Base-by-base conservation (phyloP, 2,888 invertebrate species). In the Conops quadrifasciatus region DNA sequence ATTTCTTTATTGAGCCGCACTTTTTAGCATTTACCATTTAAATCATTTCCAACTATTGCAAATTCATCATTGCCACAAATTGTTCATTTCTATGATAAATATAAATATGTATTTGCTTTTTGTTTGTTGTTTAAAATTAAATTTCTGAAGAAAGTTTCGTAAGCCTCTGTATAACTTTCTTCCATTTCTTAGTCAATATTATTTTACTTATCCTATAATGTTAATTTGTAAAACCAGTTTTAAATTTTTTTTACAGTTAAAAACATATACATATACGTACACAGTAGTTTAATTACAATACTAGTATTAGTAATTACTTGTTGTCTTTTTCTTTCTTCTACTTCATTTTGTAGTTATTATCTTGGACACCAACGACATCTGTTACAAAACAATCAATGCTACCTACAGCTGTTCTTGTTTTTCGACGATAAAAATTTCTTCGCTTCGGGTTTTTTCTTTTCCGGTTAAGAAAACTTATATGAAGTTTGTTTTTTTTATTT, bases 221-320 rank as follows among this genome's bases (percentile, higher is more conserved):
- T 45, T 43, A 67, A 43, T 58, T 56, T 28, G 28, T 49, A 47
- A 16, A 58, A 67, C 43, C 58, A 43, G 58, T 58, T 36, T 45
- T 28, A 26, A 49, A 24, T 51, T 68, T 62, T 26, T 4, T 51
- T 68, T 51, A 68, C 36, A 58, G 49, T 62, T 36, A 53, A 43
- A 68, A 68, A 68, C 68, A 68, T 62, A 19, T 68, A 68, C 36
- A 36, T 36, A 36, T 9, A 36, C 36, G 36, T 36, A 36, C 36
- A 36, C 68, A 68, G 30, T 49, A 62, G 49, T 63, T 62, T 24
- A 63, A 45, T 28, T 58, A 49, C 49, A 24, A 21, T 56, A 62
- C 24, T 9, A 21, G 15, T 63, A 45, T 21, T 45, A 63, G 4
- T 24, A 45, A 47, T 45, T 45, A 63, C 63, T 62, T 4, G 28